Evolutionary conservation across 2,888 invertebrate species (phyloP).

Genomic region (Iselma pallidipennis): DNA sequence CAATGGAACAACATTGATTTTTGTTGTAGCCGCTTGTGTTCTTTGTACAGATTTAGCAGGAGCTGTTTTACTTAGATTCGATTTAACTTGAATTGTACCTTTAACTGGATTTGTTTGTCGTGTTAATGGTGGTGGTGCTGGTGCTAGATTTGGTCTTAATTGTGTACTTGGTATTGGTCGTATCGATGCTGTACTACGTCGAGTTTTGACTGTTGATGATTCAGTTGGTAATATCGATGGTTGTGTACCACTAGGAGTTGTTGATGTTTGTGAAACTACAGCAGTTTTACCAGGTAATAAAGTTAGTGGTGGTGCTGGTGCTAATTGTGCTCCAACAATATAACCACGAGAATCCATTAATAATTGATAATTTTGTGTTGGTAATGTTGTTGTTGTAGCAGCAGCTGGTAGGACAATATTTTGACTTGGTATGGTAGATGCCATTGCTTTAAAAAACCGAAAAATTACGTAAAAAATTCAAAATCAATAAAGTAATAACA

Average conservation of each 20-base stretch:
- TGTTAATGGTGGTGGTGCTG: not conserved
- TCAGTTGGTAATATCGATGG: slow-evolving; percentile 5
- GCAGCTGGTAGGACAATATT: slow-evolving; percentile 17
- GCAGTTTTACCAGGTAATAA: not conserved
- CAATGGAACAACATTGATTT: not conserved
- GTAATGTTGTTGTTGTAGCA: not conserved
- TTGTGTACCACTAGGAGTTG: too few species aligned
- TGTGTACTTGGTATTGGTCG: not conserved
- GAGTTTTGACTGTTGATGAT: not conserved
- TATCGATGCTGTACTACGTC: not conserved
- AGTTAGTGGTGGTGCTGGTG: slow-evolving; percentile 14
- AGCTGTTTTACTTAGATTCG: not conserved
- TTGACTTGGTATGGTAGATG: slow-evolving; percentile 47
- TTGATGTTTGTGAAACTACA: slow-evolving; percentile 9
- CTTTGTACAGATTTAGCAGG: not conserved
- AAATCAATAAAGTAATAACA: slow-evolving; percentile 46
- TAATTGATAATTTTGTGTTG: slow-evolving; percentile 50
- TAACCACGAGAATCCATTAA: slow-evolving; percentile 58
- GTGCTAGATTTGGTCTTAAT: not conserved
- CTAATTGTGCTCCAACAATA: slow-evolving; percentile 41
- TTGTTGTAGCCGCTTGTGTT: not conserved
- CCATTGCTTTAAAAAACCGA: slow-evolving; percentile 22
- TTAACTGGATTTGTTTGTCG: not conserved
- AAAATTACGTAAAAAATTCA: not conserved
- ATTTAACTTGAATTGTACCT: slow-evolving; percentile 3